Base-by-base conservation (phyloP, 1,140 invertebrate species). In the Magallana ariakensis region DNA sequence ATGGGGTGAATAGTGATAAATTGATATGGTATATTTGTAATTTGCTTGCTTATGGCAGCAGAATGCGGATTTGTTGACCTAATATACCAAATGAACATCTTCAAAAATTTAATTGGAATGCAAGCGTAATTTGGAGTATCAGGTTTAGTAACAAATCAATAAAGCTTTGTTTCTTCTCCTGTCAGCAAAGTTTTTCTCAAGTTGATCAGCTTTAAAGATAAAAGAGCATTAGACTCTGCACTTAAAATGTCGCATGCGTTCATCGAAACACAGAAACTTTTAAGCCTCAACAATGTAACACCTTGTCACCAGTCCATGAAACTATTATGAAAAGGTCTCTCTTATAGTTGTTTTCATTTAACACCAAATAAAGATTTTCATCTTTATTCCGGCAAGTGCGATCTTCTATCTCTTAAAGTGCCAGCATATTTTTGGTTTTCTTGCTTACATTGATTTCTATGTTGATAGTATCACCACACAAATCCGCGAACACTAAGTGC, bases 281-380 rank as follows among this genome's bases (percentile, higher is more conserved):
- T n/a, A n/a, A 75, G 33, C 66, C 66, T 75, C 66, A 75, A 75
- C 66, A 75, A 75, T 26, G 66, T 75, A 75, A 22, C 66, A 75
- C 33, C 22, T 75, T 75, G 15, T 22, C 66, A 75, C 33, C 33
- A 75, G 66, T 75, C 22, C 22, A 75, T 11, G 22, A 13, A 75
- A 75, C 66, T 26, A 26, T 75, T 75, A 75, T 26, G 16, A 75
- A 26, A 46, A 9, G 22, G 66, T 26, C 58, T 75, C 15, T 75
- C 19, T 75, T 26, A 11, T 4, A 13, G 22, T 9, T 75, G 13
- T 75, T 46, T 75, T 75, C 10, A 70, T 75, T 33, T 33, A 75
- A 22, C 22, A 75, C 22, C 22, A 75, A 75, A 75, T 75, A 75
- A 13, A 75, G 66, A 75, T 75, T 26, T 46, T 33, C 66, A 75